Evolutionary conservation across 2,797 vertebrate species (phyloP).

Genomic region (Glyptemys insculpta): DNA sequence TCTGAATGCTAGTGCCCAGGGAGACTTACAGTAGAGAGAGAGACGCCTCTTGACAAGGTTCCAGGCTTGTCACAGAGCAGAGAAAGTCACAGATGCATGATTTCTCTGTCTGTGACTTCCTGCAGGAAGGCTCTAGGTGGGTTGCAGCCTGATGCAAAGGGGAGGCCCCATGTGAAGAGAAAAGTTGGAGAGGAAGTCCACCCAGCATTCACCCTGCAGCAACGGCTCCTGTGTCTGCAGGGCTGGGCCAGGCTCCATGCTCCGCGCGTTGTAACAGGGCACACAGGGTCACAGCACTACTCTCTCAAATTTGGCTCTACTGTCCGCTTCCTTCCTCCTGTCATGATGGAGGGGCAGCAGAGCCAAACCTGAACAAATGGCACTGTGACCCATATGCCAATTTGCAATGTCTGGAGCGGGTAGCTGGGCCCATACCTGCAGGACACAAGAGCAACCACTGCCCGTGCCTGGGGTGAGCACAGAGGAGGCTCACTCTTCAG

Average conservation of each 20-base stretch:
- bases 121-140: too few species aligned
- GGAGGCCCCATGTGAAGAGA: too few species aligned
- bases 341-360: background rate
- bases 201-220: too few species aligned
- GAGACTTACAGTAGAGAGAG: constrained; percentile 46
- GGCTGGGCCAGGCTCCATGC: too few species aligned
- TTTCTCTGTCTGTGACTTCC: background rate
- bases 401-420: background rate
- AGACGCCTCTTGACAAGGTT: constrained; percentile 50
- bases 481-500: background rate
- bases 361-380: background rate
- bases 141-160: too few species aligned
- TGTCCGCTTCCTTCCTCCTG: background rate
- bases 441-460: background rate
- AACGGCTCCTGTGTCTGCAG: too few species aligned
- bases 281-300: background rate
- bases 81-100: background rate
- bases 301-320: background rate
- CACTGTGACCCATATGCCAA: background rate
- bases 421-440: background rate
- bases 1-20: constrained; percentile 65
- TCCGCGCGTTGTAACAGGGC: too few species aligned
- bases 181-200: too few species aligned
- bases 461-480: background rate
- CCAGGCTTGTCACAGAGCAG: background rate